These are phyloP conservation scores for Gadus macrocephalus DNA, from an alignment of 2,113 vertebrate genomes.

Conservation along the genomic window DNA sequence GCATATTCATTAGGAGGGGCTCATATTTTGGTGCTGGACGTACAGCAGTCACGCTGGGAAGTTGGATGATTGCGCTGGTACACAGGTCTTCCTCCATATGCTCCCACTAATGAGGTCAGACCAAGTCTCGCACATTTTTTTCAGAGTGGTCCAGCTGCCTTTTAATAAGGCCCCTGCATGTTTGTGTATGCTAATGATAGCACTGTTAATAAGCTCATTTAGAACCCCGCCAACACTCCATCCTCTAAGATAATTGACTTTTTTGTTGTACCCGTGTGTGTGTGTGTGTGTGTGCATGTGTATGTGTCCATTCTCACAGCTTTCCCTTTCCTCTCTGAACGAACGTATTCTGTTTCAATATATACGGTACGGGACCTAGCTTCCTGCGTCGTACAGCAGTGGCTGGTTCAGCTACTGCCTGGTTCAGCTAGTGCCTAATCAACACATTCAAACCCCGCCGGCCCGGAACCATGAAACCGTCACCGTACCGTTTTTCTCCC, in stretches of 20 bases:
- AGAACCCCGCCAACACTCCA: conserved; percentile 47
- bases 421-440: no score
- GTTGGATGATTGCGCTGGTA: conserved; percentile 46
- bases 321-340: no score
- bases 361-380: no score
- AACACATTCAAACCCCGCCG: no score
- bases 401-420: no score
- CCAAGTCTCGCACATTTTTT: conserved; percentile 41
- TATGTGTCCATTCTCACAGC: background rate
- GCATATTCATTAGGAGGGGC: conserved; percentile 27
- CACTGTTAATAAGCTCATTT: conserved; percentile 64
- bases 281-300: background rate
- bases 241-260: conserved; percentile 15
- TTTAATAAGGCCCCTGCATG: conserved; percentile 58
- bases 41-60: conserved; percentile 41
- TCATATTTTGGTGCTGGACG: conserved; percentile 22
- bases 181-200: conserved; percentile 69
- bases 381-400: no score
- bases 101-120: conserved; percentile 72
- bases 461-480: no score
- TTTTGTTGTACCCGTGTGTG: background rate
- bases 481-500: no score
- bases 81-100: conserved; percentile 60
- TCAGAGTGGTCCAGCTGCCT: conserved; percentile 61
- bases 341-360: no score